Conservation (phyloP, 2,888 invertebrate species). For the Mimumesa dahlbomi region DNA sequence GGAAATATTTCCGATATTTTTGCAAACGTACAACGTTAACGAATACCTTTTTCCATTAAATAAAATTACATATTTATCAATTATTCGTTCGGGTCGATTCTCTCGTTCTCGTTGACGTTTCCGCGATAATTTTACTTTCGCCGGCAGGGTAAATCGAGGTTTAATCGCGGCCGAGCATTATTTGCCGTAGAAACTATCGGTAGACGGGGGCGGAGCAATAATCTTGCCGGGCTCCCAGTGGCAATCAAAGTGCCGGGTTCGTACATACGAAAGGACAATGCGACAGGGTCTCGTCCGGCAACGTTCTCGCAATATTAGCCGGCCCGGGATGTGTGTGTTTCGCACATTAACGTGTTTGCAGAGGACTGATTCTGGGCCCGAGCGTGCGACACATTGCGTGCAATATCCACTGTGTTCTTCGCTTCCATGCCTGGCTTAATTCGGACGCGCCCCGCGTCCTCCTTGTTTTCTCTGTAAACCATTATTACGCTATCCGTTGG, state of each 20-base stretch:
- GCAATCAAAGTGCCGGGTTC: conserved; percentile 55
- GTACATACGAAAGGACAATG: conserved; percentile 48
- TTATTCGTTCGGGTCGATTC: too few species aligned
- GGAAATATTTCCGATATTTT: too few species aligned
- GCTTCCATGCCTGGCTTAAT: conserved; percentile 73
- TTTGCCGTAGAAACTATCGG: conserved; percentile 17
- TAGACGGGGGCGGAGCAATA: conserved; percentile 31
- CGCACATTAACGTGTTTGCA: conserved; percentile 78
- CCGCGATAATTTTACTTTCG: background rate
- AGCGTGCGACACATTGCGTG: conserved; percentile 74
- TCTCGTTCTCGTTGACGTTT: too few species aligned
- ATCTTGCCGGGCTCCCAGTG: conserved; percentile 31
- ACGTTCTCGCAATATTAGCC: conserved; percentile 70
- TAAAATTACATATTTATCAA: too few species aligned
- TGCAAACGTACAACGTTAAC: background rate
- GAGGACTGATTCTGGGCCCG: conserved; percentile 70
- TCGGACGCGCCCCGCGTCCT: conserved; percentile 61
- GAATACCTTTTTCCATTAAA: too few species aligned
- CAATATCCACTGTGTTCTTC: conserved; percentile 78
- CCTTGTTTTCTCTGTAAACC: conserved; percentile 71
- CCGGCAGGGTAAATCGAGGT: background rate
- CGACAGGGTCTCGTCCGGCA: conserved; percentile 52
- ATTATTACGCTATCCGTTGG: conserved; percentile 53
- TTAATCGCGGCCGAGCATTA: conserved; percentile 14
- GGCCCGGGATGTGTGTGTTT: conserved; percentile 75